These are phyloP conservation scores for Pluvianellus socialis DNA, from an alignment of 2,113 vertebrate species.

Conservation along the genomic window DNA sequence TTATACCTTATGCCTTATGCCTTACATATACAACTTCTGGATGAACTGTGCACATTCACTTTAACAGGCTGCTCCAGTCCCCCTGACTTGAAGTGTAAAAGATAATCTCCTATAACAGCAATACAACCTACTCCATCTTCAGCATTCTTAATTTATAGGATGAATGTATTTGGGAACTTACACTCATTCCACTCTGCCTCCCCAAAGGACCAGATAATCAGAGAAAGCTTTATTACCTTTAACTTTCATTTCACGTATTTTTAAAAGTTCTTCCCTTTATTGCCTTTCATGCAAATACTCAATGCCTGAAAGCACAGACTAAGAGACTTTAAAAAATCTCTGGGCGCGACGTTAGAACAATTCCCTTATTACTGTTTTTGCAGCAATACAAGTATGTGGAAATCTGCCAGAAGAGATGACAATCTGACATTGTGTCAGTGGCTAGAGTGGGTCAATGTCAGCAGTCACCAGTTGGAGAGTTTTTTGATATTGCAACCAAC, in stretches of 20 bases:
- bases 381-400: background rate
- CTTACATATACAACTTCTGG: background rate
- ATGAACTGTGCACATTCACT: background rate
- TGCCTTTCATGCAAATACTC: background rate
- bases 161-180: background rate
- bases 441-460: background rate
- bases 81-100: background rate
- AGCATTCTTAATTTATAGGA: background rate
- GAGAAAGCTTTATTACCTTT: background rate
- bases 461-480: background rate
- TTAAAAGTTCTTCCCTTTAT: background rate
- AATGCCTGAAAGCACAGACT: background rate
- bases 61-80: background rate
- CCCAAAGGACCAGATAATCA: background rate
- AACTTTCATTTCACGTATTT: background rate
- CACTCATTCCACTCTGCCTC: background rate
- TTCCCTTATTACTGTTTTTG: background rate
- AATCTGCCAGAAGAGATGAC: background rate
- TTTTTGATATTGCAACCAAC: background rate
- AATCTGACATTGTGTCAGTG: background rate
- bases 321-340: background rate
- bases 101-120: background rate
- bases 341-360: background rate
- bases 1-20: too few relatives aligned
- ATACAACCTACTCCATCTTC: background rate